Evolutionary conservation across 2,797 vertebrate genomes (phyloP).

Genomic region (Parauchenoglanis punctatus): DNA sequence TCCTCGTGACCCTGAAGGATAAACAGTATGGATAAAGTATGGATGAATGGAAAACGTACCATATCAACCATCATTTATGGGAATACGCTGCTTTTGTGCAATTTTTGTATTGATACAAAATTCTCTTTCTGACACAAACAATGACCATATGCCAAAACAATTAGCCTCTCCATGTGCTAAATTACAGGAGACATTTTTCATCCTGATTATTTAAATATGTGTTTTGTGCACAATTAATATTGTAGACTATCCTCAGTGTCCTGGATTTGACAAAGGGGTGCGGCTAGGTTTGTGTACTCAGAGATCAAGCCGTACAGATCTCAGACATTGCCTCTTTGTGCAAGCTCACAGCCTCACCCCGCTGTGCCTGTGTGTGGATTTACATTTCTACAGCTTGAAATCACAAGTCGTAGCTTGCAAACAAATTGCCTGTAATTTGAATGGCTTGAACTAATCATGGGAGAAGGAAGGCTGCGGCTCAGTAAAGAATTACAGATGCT

Average conservation of each 20-base stretch:
- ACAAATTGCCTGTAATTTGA: conserved; percentile 41
- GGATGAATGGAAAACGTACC: background rate
- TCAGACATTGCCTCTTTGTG: conserved; percentile 37
- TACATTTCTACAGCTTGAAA: conserved; percentile 41
- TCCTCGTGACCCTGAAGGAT: too few relatives aligned
- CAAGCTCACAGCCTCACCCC: conserved; percentile 40
- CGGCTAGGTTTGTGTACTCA: conserved; percentile 38
- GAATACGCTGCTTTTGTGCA: conserved; percentile 2
- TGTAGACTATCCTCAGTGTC: conserved; percentile 11
- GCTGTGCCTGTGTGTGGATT: conserved; percentile 37
- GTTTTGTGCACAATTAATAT: conserved; percentile 35
- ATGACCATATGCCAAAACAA: background rate
- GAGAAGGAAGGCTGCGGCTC: conserved; percentile 25
- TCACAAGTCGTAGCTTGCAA: conserved; percentile 51
- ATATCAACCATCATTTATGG: background rate
- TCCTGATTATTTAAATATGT: conserved; percentile 19
- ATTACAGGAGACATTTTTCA: conserved; percentile 43
- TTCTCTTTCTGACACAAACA: background rate
- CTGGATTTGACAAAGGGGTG: conserved; percentile 33
- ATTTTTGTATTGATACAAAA: background rate
- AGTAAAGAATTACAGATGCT: background rate
- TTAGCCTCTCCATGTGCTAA: conserved; percentile 29
- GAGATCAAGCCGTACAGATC: conserved; percentile 37
- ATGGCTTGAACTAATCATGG: conserved; percentile 41
- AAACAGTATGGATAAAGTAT: too few relatives aligned